Base-by-base conservation (phyloP, 2,797 vertebrate species). In the Nyctalus aviator region DNA sequence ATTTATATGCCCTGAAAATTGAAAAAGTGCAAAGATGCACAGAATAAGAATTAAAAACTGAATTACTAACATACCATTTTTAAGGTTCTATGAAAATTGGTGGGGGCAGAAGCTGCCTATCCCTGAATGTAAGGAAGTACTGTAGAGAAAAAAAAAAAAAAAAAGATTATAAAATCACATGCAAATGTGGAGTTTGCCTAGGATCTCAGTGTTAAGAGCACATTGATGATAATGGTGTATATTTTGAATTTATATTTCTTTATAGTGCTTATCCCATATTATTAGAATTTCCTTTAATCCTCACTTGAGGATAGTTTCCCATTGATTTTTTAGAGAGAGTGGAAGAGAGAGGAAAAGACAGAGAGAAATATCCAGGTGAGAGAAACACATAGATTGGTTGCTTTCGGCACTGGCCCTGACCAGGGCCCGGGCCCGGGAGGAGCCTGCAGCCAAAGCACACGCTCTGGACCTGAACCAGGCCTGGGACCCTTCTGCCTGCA, bases 151-250 rank as follows among this genome's bases (percentile, higher is more conserved):
- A 27, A 68, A 23, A 68, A 27, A 68, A 27, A 27, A 68, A 23
- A 84, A 84, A 15, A 1, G 10, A 55, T 92, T 32, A 55, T 44
- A 48, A 77, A 75, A 87, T 30, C 27, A 69, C 12, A 35, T 0
- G 17, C 15, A 53, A 9, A 1, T 46, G 0, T 44, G 1, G 27
- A 14, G 2, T 17, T 5, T 35, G 30, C 23, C n/a, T 3, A 77
- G 3, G 8, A 44, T 8, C 3, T 66, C 66, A 23, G 5, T 72
- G 8, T 72, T 64, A 89, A 71, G 84, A 66, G 7, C 18, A 27
- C 14, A 12, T 21, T 48, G 4, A 55, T 66, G 62, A 73, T 62
- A 9, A 55, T 66, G 35, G 5, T 57, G 55, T 83, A 37, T 12
- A 73, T 68, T 73, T 44, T 77, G 35, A 77, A 76, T 32, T 32